Conservation (phyloP, 2,888 invertebrate genomes). For the Zele albiditarsus region DNA sequence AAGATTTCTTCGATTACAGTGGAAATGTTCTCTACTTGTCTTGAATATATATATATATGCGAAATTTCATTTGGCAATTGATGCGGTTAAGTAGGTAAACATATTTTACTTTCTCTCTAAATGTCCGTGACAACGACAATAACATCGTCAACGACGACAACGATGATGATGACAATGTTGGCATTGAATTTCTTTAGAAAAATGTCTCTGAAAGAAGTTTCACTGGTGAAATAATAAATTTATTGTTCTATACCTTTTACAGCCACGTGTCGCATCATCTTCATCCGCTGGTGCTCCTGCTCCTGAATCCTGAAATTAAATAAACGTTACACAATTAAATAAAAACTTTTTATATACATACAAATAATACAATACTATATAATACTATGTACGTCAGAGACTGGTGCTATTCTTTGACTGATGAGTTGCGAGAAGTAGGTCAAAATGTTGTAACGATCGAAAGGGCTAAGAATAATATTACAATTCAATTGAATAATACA, state of each 20-base stretch:
- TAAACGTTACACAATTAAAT: slow-evolving; percentile 15
- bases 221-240: neutral
- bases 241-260: slow-evolving; percentile 72
- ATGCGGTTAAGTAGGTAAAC: slow-evolving; percentile 3
- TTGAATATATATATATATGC: neutral
- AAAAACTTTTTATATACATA: neutral
- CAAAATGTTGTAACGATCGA: slow-evolving; percentile 26
- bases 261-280: slow-evolving; percentile 74
- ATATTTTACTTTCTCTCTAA: slow-evolving; percentile 13
- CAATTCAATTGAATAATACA: neutral
- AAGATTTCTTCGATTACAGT: neutral
- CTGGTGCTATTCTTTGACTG: neutral
- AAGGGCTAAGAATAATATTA: slow-evolving; percentile 20
- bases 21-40: neutral
- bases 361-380: neutral
- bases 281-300: slow-evolving; percentile 74
- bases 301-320: slow-evolving; percentile 74
- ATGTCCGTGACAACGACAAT: slow-evolving; percentile 4
- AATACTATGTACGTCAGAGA: neutral
- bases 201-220: neutral
- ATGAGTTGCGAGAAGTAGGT: slow-evolving; percentile 18
- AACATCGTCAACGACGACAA: neutral
- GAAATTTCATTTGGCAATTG: slow-evolving; percentile 14
- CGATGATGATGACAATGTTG: neutral
- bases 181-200: slow-evolving; percentile 10